A percentile compares a stretch with the other conserved stretches of the same genome.
phyloP scores from a whole-genome alignment of 2,113 vertebrate species.

The Alligator mississippiensis region DNA sequence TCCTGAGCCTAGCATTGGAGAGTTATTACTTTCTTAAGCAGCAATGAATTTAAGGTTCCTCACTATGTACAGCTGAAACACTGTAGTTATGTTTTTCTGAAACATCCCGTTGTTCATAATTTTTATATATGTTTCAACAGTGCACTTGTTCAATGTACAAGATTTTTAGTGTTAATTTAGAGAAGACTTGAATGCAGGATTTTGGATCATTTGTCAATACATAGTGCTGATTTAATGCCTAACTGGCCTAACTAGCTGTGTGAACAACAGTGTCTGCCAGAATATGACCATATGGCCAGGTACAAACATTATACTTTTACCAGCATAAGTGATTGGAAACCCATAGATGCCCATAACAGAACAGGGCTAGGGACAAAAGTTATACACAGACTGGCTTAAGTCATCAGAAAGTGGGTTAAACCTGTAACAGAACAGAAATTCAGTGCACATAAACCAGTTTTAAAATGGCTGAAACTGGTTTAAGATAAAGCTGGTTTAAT shows the following conservation, averaged over 20 bases:
- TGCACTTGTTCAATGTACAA: background rate
- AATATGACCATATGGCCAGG: conserved; percentile 22
- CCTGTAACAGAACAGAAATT: too few relatives aligned
- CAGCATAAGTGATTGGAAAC: too few relatives aligned
- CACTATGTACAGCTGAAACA: background rate
- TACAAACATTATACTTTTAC: too few relatives aligned
- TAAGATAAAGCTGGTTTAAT: too few relatives aligned
- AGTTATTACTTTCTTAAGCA: background rate
- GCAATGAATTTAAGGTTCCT: background rate
- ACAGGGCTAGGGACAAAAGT: too few relatives aligned
- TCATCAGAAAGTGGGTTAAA: too few relatives aligned
- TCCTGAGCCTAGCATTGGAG: background rate
- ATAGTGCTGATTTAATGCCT: conserved; percentile 73
- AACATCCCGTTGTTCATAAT: background rate
- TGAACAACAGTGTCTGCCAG: conserved; percentile 75
- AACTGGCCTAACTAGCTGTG: conserved; percentile 54
- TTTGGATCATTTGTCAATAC: conserved; percentile 51
- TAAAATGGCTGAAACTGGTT: too few relatives aligned
- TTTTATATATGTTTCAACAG: background rate
- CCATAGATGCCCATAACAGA: too few relatives aligned
- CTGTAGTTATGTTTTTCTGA: background rate
- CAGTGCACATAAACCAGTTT: too few relatives aligned
- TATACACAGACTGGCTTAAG: too few relatives aligned
- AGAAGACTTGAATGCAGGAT: conserved; percentile 1
- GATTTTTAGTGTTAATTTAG: background rate